Evolutionary conservation across 2,888 invertebrate species (phyloP), one percentile per base, ranked within the genome.

Genomic region (Cremastinae sp.): DNA sequence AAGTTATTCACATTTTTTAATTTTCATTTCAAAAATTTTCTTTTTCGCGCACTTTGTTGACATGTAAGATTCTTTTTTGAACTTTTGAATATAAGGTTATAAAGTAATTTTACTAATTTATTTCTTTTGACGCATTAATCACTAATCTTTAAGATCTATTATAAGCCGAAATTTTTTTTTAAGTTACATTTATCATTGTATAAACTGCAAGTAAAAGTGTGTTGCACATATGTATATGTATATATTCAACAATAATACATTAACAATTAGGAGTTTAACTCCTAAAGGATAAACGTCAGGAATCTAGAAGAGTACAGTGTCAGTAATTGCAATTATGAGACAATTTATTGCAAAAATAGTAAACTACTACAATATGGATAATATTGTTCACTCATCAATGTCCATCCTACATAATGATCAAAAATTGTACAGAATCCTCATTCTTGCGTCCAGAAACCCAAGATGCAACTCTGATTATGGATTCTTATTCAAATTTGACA

Each of bases 401-500:
- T 73, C 73, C 41, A 64, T 14, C 35, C 68, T 64, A 39, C 41
- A 65, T 69, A 49, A 53, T 55, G 58, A 35, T 55, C 47, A 53
- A 45, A 53, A 35, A 55, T 28, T 69, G 64, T 69, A 64, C 58
- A 55, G 73, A 65, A 59, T 61, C 55, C 55, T n/a, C 28, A 41
- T 41, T 10, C 41, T 41, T 66, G 61, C 35, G 51, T 47, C 7
- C 45, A 7, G 43, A 64, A 62, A 56, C 73, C 73, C 73, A 58
- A 55, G 8, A 39, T 22, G 7, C 53, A 58, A 49, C 53, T 43
- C 64, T 45, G 53, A 72, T 45, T 69, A 45, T 64, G 69, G 58
- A 69, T 47, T 72, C 22, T 62, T 14, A 18, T 49, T 51, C 64
- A 58, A 65, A 78, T 64, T 76, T 68, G 78, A 80, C 72, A 61